Evolutionary conservation across 2,797 vertebrate genomes (phyloP).

Genomic region (Dallia pectoralis): DNA sequence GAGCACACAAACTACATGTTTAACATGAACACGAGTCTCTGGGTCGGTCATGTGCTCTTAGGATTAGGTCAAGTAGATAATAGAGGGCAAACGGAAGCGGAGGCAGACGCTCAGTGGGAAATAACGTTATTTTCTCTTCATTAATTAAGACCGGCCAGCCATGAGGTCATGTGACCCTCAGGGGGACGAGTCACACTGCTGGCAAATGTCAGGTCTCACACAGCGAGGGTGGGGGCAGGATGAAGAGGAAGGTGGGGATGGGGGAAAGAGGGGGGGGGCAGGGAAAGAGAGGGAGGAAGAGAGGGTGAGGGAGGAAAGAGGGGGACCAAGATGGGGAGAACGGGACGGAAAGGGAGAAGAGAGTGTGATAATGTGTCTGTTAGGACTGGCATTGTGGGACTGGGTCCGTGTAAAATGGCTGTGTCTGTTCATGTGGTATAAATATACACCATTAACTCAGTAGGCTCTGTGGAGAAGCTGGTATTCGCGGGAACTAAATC

Average conservation of each 20-base stretch:
- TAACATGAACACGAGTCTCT: not conserved
- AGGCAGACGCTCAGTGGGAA: slow-evolving; percentile 44
- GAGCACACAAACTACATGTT: not conserved
- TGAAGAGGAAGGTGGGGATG: not conserved
- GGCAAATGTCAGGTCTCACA: slow-evolving; percentile 63
- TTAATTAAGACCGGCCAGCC: slow-evolving; percentile 55
- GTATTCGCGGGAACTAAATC: slow-evolving; percentile 65
- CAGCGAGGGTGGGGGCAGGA: not conserved
- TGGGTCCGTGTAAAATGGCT: not conserved
- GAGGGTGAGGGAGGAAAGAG: not conserved
- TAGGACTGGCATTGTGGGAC: not conserved
- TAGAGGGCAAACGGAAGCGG: slow-evolving; percentile 37
- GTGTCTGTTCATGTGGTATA: not conserved
- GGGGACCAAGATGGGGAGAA: not conserved
- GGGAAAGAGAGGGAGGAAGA: not conserved
- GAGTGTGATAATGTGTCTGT: not conserved
- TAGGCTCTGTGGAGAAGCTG: slow-evolving; percentile 40
- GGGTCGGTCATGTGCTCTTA: slow-evolving; percentile 20
- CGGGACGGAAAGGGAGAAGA: not conserved
- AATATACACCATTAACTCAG: not conserved
- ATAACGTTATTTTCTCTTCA: slow-evolving; percentile 57
- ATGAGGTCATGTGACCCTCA: slow-evolving; percentile 28
- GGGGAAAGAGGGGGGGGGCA: not conserved
- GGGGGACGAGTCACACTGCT: slow-evolving; percentile 48
- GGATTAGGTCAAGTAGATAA: slow-evolving; percentile 41